A percentile compares a stretch with the other conserved stretches of the same genome.
Evolutionary conservation across 2,113 vertebrate genomes (phyloP).

Genomic region (Bubalus kerabau): DNA sequence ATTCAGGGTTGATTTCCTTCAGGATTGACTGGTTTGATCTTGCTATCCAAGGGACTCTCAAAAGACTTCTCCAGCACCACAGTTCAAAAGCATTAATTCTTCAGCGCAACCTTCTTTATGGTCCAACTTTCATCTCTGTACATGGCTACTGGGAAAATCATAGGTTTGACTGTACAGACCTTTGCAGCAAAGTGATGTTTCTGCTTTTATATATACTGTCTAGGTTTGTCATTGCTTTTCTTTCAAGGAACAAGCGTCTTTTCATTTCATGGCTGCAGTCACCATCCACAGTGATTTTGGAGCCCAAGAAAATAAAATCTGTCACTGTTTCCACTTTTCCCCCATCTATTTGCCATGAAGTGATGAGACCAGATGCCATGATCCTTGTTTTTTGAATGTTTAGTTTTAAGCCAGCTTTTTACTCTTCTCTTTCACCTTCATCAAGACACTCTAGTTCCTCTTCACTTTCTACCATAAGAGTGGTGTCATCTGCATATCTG

Average conservation of each 20-base stretch:
- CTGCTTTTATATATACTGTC: background rate
- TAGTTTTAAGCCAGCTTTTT: background rate
- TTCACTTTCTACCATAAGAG: background rate
- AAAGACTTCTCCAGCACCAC: background rate
- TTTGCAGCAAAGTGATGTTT: background rate
- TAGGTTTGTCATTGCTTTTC: background rate
- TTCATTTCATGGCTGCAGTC: background rate
- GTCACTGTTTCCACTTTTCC: background rate
- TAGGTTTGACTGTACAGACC: background rate
- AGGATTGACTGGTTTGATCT: background rate
- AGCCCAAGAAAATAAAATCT: background rate
- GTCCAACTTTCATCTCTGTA: background rate
- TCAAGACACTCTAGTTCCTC: background rate
- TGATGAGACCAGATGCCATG: background rate
- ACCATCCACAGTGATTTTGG: background rate
- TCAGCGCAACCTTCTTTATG: background rate
- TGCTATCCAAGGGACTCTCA: background rate
- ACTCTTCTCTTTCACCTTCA: background rate
- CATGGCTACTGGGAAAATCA: background rate
- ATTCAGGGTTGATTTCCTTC: background rate
- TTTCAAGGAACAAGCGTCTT: background rate
- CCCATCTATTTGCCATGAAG: background rate
- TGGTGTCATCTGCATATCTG: background rate
- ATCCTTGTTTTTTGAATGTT: background rate
- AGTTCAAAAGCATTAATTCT: background rate